Conservation (phyloP, 2,888 invertebrate genomes). For the Agriopis aurantiaria region DNA sequence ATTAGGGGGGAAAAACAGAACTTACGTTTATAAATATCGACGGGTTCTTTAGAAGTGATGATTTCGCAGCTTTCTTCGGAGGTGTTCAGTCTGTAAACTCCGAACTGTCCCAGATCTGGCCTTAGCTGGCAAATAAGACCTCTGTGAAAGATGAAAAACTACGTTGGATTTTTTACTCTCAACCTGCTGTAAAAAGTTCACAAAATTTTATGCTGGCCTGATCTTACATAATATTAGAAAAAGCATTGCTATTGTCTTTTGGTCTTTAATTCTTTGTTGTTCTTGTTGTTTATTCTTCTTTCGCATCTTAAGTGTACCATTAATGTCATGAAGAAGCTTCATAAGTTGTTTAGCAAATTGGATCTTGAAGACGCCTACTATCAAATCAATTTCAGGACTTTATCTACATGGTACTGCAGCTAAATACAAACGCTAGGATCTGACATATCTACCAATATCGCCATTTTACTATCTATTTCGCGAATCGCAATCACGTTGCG, state of each 20-base stretch:
- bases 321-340: background rate
- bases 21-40: slow-evolving; percentile 91
- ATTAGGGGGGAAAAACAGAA: slow-evolving; percentile 40
- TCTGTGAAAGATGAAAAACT: slow-evolving; percentile 65
- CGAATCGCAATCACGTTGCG: background rate
- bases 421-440: background rate
- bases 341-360: background rate
- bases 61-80: slow-evolving; percentile 84
- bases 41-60: slow-evolving; percentile 87
- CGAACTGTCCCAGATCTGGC: slow-evolving; percentile 89
- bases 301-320: no score
- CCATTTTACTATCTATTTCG: background rate
- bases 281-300: no score
- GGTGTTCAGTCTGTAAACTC: slow-evolving; percentile 89
- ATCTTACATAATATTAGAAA: no score
- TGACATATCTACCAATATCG: background rate
- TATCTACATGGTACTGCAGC: background rate
- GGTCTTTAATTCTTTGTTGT: no score
- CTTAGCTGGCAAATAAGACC: slow-evolving; percentile 86
- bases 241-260: no score
- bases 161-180: background rate
- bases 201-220: no score
- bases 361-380: background rate
- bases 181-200: background rate
- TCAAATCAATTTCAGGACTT: background rate